phyloP scores from a whole-genome alignment of 2,113 vertebrate species.

The Hyla sarda region DNA sequence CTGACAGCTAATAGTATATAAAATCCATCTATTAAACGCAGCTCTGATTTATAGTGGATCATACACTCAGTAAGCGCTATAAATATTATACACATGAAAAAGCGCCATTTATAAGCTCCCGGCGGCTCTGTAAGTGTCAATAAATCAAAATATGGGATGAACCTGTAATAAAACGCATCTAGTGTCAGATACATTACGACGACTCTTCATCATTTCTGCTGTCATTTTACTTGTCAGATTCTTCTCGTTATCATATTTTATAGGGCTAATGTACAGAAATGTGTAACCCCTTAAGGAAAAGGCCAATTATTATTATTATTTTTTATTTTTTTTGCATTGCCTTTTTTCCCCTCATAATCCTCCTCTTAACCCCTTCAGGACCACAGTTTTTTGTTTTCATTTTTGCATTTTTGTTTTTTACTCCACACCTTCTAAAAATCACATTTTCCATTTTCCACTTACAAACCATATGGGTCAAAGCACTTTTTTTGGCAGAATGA shows the following conservation, averaged over 20 bases:
- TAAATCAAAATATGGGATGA: constrained; percentile 8
- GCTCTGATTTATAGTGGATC: constrained; percentile 3
- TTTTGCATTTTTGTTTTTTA: too few relatives aligned
- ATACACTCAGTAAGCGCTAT: not conserved
- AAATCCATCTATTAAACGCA: not conserved
- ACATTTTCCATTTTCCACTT: too few relatives aligned
- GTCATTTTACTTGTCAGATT: not conserved
- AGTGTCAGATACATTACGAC: not conserved
- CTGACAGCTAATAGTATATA: constrained; percentile 14
- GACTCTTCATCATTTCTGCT: not conserved
- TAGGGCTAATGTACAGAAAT: not conserved
- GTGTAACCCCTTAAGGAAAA: too few relatives aligned
- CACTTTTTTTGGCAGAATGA: too few relatives aligned
- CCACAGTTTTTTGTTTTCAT: too few relatives aligned
- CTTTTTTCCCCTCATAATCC: too few relatives aligned
- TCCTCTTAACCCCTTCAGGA: too few relatives aligned
- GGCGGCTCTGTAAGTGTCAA: constrained; percentile 2
- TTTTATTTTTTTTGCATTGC: too few relatives aligned
- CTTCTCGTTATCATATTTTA: not conserved
- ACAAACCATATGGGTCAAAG: too few relatives aligned
- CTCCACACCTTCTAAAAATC: too few relatives aligned
- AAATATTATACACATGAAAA: constrained; percentile 27
- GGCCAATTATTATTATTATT: too few relatives aligned
- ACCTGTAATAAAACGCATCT: not conserved
- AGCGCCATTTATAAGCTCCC: not conserved